Conservation (phyloP, 2,113 vertebrate genomes). For the Sialia sialis region DNA sequence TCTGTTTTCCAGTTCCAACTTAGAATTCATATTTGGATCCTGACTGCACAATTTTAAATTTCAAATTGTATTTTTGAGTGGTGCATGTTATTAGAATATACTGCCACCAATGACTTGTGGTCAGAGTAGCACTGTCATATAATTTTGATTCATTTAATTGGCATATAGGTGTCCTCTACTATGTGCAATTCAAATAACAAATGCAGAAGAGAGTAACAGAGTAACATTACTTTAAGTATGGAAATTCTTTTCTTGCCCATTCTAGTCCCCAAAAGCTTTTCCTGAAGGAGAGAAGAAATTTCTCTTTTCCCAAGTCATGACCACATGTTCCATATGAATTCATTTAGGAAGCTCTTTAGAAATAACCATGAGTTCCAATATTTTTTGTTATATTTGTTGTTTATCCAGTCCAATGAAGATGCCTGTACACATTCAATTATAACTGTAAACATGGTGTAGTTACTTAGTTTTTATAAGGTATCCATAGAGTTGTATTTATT, state of each 20-base stretch:
- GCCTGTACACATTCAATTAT: not conserved
- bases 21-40: not conserved
- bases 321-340: not conserved
- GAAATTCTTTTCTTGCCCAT: not conserved
- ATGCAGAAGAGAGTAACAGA: not conserved
- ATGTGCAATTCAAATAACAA: not conserved
- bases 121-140: not conserved
- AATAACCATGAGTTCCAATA: not conserved
- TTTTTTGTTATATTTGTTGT: not conserved
- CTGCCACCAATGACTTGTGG: not conserved
- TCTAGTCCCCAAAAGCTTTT: not conserved
- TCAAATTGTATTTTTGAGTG: not conserved
- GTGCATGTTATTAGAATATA: not conserved
- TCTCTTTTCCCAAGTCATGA: not conserved
- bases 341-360: not conserved
- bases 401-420: not conserved
- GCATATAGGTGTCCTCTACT: not conserved
- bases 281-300: not conserved
- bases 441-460: not conserved
- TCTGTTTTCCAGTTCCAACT: not conserved
- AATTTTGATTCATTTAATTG: not conserved
- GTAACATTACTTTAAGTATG: not conserved
- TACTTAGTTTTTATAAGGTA: not conserved
- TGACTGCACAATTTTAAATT: not conserved
- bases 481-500: not conserved